These are phyloP conservation scores for Coranthus polyacanthus DNA, from an alignment of 2,797 vertebrate genomes.

Conservation along the genomic window DNA sequence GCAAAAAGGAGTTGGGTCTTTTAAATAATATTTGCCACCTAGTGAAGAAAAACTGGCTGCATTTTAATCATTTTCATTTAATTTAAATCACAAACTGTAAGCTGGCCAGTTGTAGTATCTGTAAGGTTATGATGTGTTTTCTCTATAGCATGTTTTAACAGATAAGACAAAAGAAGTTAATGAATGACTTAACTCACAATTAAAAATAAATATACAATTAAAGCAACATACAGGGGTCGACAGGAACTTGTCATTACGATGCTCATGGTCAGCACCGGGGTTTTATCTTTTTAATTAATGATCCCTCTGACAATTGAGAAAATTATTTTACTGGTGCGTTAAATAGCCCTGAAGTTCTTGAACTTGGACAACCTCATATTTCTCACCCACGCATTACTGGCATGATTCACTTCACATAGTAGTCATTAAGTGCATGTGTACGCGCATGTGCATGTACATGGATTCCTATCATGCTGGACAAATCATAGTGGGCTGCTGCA, in stretches of 20 bases:
- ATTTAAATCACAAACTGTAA: too few species aligned
- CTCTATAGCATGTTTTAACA: neutral
- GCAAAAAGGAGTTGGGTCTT: neutral
- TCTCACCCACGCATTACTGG: constrained; percentile 44
- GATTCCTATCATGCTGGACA: neutral
- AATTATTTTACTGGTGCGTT: constrained; percentile 26
- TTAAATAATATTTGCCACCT: neutral
- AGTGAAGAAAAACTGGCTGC: neutral
- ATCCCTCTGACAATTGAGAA: constrained; percentile 23
- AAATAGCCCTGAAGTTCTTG: constrained; percentile 38
- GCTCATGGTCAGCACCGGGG: neutral
- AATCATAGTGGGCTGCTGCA: constrained; percentile 8
- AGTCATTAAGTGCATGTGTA: constrained; percentile 29
- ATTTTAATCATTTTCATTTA: too few species aligned
- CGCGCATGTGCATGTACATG: neutral
- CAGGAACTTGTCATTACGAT: too few species aligned
- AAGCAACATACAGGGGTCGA: neutral
- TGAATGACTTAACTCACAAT: neutral
- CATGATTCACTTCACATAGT: constrained; percentile 43
- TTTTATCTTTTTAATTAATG: constrained; percentile 37
- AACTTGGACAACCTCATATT: constrained; percentile 34
- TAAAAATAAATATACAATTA: neutral
- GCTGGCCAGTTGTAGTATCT: neutral
- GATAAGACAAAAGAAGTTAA: too few species aligned
- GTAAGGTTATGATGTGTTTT: neutral